These are phyloP conservation scores for Lytechinus pictus DNA, from an alignment of 35 echinoderm and acorn worm species.

Conservation along the genomic window DNA sequence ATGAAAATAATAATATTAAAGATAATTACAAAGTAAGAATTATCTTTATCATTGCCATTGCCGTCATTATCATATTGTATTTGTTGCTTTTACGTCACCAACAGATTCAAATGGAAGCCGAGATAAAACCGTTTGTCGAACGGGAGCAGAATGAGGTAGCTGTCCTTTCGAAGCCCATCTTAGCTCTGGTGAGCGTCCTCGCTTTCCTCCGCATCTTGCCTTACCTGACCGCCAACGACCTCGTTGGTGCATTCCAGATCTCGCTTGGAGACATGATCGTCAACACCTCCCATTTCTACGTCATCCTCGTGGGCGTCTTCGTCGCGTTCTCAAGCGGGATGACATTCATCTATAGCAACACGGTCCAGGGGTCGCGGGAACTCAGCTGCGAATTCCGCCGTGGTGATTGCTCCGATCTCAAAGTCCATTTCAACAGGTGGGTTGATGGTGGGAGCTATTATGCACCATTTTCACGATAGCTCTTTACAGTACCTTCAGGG, in stretches of 20 bases:
- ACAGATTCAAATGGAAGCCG: background rate
- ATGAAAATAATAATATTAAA: too few species aligned
- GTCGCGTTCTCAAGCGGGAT: slow-evolving; percentile 59
- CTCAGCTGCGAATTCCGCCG: slow-evolving; percentile 2
- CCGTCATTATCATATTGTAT: too few species aligned
- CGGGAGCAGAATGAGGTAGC: background rate
- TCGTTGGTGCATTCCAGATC: slow-evolving; percentile 54
- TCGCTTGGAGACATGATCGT: slow-evolving; percentile 56
- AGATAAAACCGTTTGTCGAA: background rate
- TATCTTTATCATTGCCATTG: too few species aligned
- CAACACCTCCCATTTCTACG: slow-evolving; percentile 56
- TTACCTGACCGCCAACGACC: slow-evolving; percentile 34
- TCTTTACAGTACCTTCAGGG: too few species aligned
- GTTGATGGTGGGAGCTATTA: background rate
- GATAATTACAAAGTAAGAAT: too few species aligned
- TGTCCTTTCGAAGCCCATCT: background rate
- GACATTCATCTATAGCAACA: slow-evolving; percentile 47
- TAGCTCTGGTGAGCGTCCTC: slow-evolving; percentile 29
- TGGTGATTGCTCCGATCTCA: background rate
- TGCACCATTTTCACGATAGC: background rate
- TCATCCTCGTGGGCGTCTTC: slow-evolving; percentile 47
- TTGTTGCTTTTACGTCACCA: too few species aligned
- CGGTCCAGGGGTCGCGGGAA: background rate
- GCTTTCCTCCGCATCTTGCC: slow-evolving; percentile 42
- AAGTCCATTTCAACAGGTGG: slow-evolving; percentile 46